phyloP scores from a whole-genome alignment of 2,888 invertebrate species.

The Arge pagana region DNA sequence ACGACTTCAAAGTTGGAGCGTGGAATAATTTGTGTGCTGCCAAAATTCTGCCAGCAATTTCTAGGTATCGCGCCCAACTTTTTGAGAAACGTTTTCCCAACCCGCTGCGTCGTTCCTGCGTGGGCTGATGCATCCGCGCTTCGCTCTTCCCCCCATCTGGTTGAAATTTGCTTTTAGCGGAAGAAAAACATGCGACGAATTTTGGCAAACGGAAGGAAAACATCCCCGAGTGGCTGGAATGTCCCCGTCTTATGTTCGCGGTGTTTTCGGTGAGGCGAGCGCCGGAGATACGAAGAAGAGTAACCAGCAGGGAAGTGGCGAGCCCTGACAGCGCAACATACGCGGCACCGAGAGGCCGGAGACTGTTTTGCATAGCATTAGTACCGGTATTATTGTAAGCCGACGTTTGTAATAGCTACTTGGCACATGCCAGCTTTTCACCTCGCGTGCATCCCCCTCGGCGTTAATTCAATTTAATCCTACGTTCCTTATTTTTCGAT shows the following conservation, averaged over 20 bases:
- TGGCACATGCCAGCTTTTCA: conserved; percentile 10
- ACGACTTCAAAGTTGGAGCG: too few species aligned
- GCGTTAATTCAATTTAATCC: conserved; percentile 43
- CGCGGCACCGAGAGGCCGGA: conserved; percentile 7
- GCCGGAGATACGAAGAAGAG: conserved; percentile 3
- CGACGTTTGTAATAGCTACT: conserved; percentile 46
- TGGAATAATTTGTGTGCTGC: too few species aligned
- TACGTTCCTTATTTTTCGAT: conserved; percentile 1
- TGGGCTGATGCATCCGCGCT: too few species aligned
- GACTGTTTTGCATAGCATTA: conserved; percentile 51
- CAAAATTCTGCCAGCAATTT: too few species aligned
- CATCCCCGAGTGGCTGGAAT: conserved; percentile 13
- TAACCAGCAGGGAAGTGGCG: background rate
- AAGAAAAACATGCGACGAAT: conserved; percentile 20
- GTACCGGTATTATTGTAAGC: conserved; percentile 53
- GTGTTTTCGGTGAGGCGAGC: background rate
- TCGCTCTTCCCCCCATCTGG: too few species aligned
- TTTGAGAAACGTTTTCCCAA: too few species aligned
- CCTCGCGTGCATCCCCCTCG: conserved; percentile 18
- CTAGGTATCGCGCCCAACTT: too few species aligned
- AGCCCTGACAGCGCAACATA: conserved; percentile 1
- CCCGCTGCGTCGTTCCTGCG: too few species aligned
- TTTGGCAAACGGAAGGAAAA: conserved; percentile 13
- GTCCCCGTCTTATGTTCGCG: background rate
- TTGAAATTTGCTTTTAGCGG: too few species aligned